These are phyloP conservation scores for Nyctalus aviator DNA, from an alignment of 2,797 vertebrate species.

Conservation along the genomic window DNA sequence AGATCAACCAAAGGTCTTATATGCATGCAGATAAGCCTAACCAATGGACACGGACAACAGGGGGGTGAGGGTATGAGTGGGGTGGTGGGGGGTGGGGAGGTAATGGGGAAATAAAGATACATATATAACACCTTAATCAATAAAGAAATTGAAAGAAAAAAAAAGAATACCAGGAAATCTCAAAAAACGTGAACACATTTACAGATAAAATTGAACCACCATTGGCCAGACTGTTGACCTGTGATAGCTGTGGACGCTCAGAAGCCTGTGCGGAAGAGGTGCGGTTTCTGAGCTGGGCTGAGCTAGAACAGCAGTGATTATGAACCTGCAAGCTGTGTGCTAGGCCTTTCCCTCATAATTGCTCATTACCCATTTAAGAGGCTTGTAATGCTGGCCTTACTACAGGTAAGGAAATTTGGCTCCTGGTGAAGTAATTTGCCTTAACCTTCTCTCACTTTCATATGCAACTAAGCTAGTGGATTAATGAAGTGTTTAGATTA, in stretches of 20 bases:
- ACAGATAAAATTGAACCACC: background rate
- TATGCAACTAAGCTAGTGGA: background rate
- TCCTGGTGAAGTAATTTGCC: background rate
- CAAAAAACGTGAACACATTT: background rate
- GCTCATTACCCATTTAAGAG: background rate
- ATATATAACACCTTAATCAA: too few species aligned
- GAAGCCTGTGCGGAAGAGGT: background rate
- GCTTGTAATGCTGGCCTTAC: background rate
- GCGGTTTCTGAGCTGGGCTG: background rate
- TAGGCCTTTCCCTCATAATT: background rate
- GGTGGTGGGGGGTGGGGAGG: too few species aligned
- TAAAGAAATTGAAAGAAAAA: too few species aligned
- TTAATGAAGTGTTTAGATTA: background rate
- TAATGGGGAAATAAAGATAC: too few species aligned
- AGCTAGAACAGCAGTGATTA: background rate
- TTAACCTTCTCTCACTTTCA: slow-evolving; percentile 4
- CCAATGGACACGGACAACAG: too few species aligned
- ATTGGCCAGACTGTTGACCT: background rate
- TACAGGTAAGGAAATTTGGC: background rate
- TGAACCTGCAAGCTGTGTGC: background rate
- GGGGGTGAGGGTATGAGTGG: too few species aligned
- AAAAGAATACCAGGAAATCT: too few species aligned
- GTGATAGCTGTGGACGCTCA: too few species aligned
- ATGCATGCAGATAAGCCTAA: too few species aligned
- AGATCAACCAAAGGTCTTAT: too few species aligned